phyloP scores from a whole-genome alignment of 2,113 vertebrate genomes.

The Chlamydotis undulata region DNA sequence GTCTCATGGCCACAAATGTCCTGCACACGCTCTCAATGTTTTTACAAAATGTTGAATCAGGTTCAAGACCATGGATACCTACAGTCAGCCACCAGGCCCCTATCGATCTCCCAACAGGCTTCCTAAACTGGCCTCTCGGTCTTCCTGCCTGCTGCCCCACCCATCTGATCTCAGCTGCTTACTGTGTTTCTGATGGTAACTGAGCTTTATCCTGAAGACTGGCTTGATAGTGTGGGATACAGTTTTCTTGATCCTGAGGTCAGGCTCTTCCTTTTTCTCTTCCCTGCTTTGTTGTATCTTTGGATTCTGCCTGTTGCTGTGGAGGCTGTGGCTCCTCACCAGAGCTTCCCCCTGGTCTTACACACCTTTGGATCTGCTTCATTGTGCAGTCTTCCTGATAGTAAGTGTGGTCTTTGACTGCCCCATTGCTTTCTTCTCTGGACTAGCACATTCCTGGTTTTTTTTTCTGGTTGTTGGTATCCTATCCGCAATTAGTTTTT shows the following conservation, averaged over 20 bases:
- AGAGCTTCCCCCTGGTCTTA: background rate
- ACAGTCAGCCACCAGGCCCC: background rate
- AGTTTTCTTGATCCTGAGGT: fast-evolving
- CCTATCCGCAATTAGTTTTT: fast-evolving
- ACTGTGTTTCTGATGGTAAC: fast-evolving
- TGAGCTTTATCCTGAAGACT: background rate
- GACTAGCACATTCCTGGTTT: background rate
- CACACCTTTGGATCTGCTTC: background rate
- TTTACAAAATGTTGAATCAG: background rate
- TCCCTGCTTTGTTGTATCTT: background rate
- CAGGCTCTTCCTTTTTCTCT: background rate
- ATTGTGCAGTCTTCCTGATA: fast-evolving
- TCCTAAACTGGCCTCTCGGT: background rate
- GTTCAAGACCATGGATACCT: background rate
- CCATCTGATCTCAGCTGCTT: background rate
- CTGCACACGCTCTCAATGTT: fast-evolving
- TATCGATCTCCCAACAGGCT: fast-evolving
- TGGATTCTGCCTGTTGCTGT: background rate
- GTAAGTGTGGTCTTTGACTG: background rate
- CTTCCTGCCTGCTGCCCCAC: background rate
- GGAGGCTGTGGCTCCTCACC: background rate
- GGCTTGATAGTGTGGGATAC: fast-evolving
- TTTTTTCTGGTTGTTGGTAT: background rate
- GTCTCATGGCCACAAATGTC: background rate
- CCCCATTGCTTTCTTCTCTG: background rate